Base-by-base conservation (phyloP, 1,140 invertebrate genomes). In the Nephotettix cincticeps region DNA sequence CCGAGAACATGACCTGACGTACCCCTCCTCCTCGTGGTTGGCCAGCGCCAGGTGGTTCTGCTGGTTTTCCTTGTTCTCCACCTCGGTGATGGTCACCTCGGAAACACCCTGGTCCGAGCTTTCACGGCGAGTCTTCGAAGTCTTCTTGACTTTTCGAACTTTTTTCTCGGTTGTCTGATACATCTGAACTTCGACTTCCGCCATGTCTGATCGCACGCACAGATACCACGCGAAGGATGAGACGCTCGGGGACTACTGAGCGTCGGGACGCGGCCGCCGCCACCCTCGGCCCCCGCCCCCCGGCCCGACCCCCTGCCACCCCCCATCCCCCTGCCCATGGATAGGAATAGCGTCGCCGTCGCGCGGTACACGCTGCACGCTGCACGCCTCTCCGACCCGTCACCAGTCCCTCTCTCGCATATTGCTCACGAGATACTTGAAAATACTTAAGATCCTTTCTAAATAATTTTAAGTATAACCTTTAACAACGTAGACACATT, bases 61-160 rank as follows among this genome's bases (percentile, higher is more conserved):
- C 45, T 73, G 71, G 83, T 86, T 87, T 81, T 88, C 87, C 83
- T 88, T 89, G 83, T 88, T 89, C 79, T 92, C 90, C 80, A 92
- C 83, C 81, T 93, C 91, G 17, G 71, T 92, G 83, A 93, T 91
- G 81, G 89, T 90, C 80, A 92, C 88, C 81, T 93, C 91, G 56
- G 23, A 27, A 36, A 36, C 32, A 75, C 88, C 89, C 72, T 82
- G 84, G 73, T 88, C 86, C 76, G 86, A 89, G 63, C 77, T 79
- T 80, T 93, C 91, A 81, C 90, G 86, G 79, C 91, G 88, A 80
- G 91, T 92, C 71, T 88, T 90, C 17, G 88, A 90, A 76, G 89
- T 87, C 84, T 94, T 95, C 86, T 93, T 94, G 84, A 93, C 90
- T 88, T 94, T 94, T 82, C 91, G 90, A 80, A 91, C 91, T 84